Conservation (phyloP, 2,888 invertebrate genomes). For the Dryobota labecula region DNA sequence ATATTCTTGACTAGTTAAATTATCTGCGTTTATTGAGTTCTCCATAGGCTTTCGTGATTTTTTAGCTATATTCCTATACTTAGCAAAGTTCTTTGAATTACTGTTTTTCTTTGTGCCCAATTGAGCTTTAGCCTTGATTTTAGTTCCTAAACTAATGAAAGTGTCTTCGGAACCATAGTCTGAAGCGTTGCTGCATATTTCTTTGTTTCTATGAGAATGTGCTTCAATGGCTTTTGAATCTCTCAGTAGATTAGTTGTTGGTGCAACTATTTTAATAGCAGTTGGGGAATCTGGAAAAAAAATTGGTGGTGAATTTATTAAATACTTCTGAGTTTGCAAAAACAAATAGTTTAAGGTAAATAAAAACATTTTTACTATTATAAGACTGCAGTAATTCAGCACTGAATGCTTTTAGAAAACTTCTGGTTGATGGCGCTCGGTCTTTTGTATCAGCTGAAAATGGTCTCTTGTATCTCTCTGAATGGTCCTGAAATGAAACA, state of each 20-base stretch:
- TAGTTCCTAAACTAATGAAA: conserved; percentile 87
- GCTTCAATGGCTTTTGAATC: conserved; percentile 70
- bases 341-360: neutral
- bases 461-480: conserved; percentile 84
- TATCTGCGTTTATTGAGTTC: conserved; percentile 70
- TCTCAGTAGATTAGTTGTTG: conserved; percentile 82
- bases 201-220: conserved; percentile 72
- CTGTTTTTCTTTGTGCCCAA: conserved; percentile 77
- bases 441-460: conserved; percentile 87
- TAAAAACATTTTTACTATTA: conserved; percentile 72
- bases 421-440: conserved; percentile 78
- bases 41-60: conserved; percentile 80
- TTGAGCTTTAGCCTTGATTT: conserved; percentile 89
- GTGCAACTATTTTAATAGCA: conserved; percentile 81
- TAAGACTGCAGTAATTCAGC: conserved; percentile 83
- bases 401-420: conserved; percentile 82
- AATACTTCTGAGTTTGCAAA: neutral
- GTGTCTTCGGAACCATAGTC: conserved; percentile 89
- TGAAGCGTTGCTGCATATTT: conserved; percentile 85
- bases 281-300: conserved; percentile 78
- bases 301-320: neutral
- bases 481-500: conserved; percentile 76
- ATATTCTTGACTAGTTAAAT: conserved; percentile 74
- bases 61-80: conserved; percentile 81
- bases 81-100: conserved; percentile 79